phyloP scores from a whole-genome alignment of 2,888 invertebrate species.

The Galeopsomyia nigrocyanea region DNA sequence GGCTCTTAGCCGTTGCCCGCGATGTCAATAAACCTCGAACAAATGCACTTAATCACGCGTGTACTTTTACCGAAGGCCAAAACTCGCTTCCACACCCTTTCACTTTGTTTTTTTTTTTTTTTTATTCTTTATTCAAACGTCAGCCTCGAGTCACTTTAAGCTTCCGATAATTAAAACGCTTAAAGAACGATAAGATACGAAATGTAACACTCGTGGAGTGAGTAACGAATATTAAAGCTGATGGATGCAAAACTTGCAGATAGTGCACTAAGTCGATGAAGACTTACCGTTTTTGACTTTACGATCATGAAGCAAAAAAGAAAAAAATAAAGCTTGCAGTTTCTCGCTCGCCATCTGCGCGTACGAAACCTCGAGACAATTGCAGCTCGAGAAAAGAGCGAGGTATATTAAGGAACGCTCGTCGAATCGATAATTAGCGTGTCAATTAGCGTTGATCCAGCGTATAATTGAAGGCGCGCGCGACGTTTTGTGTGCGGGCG shows the following conservation, averaged over 20 bases:
- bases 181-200: neutral
- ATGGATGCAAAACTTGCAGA: too few relatives aligned
- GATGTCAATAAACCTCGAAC: slow-evolving; percentile 57
- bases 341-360: too few relatives aligned
- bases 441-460: slow-evolving; percentile 64
- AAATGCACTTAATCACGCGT: slow-evolving; percentile 59
- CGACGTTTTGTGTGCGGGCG: slow-evolving; percentile 15
- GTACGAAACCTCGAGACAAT: too few relatives aligned
- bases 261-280: neutral
- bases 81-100: slow-evolving; percentile 14
- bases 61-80: slow-evolving; percentile 31
- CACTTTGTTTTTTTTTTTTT: slow-evolving; percentile 15
- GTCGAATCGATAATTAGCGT: slow-evolving; percentile 64
- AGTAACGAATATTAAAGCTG: too few relatives aligned
- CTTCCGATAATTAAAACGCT: slow-evolving; percentile 23
- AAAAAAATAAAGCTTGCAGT: too few relatives aligned
- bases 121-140: too few relatives aligned
- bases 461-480: slow-evolving; percentile 59
- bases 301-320: too few relatives aligned
- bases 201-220: too few relatives aligned
- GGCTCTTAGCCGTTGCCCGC: slow-evolving; percentile 49
- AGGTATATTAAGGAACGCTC: slow-evolving; percentile 54
- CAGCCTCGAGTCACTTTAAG: slow-evolving; percentile 9
- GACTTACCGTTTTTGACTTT: neutral
- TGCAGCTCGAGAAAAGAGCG: too few relatives aligned